These are phyloP conservation scores for Zoanthus sociatus DNA, from an alignment of 92 coral and sea anemone species.

Conservation along the genomic window DNA sequence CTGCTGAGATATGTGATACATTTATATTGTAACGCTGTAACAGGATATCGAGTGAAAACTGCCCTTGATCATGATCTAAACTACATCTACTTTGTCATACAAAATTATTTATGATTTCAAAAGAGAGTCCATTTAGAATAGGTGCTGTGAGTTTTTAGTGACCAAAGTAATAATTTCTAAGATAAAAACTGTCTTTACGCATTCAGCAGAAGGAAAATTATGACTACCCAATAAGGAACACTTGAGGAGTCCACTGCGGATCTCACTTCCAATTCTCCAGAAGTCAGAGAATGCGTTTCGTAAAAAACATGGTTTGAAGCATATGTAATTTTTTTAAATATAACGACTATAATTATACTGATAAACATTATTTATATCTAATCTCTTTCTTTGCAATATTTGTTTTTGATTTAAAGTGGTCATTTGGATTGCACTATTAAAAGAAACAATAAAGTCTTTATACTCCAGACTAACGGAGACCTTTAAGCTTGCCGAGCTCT, in stretches of 20 bases:
- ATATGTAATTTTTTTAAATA: not conserved
- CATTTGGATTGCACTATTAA: not conserved
- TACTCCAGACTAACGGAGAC: not conserved
- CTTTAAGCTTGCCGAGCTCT: constrained; percentile 1
- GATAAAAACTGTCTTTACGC: not conserved
- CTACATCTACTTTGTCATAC: not conserved
- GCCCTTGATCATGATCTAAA: not conserved
- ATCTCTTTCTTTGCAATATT: not conserved
- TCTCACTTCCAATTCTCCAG: constrained; percentile 15
- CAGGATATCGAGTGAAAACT: constrained; percentile 21
- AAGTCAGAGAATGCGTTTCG: not conserved
- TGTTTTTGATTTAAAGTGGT: not conserved
- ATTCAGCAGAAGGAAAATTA: not conserved
- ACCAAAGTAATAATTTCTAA: not conserved
- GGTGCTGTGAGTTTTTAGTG: not conserved
- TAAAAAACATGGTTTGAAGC: not conserved
- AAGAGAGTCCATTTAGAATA: not conserved
- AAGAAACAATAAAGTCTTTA: constrained; percentile 39
- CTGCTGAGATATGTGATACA: constrained; percentile 28
- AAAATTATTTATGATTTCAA: not conserved
- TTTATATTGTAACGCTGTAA: constrained; percentile 40
- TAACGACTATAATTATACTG: not conserved
- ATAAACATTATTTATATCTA: not conserved
- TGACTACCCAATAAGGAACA: constrained; percentile 5
- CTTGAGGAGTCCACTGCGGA: not conserved